These are phyloP conservation scores for Lophochroa leadbeateri DNA, from an alignment of 2,113 vertebrate genomes.

Conservation along the genomic window DNA sequence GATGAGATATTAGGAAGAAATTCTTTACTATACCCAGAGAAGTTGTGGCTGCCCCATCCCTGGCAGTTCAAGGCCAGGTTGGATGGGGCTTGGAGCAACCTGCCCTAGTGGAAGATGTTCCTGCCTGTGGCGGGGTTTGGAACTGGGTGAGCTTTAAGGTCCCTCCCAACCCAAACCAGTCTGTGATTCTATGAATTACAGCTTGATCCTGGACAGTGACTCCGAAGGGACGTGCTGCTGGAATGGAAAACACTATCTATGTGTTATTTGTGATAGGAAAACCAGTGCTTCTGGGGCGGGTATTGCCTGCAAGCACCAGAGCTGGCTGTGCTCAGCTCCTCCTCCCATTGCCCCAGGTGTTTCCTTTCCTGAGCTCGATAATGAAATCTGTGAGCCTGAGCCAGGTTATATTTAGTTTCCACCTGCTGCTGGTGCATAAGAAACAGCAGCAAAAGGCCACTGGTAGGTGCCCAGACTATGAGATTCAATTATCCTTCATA, in stretches of 20 bases:
- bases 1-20: neutral
- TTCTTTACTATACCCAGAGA: neutral
- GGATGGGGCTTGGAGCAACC: neutral
- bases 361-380: conserved; percentile 58
- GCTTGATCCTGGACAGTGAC: neutral
- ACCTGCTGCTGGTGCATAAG: neutral
- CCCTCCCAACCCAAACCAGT: neutral
- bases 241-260: neutral
- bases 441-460: neutral
- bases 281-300: neutral
- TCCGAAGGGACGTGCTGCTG: accelerated
- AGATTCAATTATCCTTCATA: neutral
- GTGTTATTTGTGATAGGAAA: conserved; percentile 12
- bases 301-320: neutral
- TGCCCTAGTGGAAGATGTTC: neutral
- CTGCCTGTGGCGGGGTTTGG: neutral
- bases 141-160: neutral
- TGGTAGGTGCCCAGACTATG: neutral
- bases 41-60: neutral
- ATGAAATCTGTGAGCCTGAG: conserved; percentile 1
- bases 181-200: neutral
- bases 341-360: conserved; percentile 57
- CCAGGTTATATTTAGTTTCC: conserved; percentile 50
- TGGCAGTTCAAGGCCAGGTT: neutral
- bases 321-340: neutral